A percentile compares a stretch with the other conserved stretches of the same genome.
Evolutionary conservation across 2,888 invertebrate genomes (phyloP).

Genomic region (Dorcus hopei): DNA sequence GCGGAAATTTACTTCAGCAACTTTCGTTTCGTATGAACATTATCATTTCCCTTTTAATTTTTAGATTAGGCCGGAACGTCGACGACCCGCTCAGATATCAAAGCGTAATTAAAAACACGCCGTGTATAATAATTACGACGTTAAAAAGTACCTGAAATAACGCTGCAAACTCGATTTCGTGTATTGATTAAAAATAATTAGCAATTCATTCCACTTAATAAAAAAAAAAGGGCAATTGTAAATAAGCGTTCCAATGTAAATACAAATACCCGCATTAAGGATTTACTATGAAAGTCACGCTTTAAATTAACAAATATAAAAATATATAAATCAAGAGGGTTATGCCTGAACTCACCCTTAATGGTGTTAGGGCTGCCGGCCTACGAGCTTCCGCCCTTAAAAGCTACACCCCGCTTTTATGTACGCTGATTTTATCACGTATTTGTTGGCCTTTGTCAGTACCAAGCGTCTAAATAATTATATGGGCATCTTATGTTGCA

Average conservation of each 20-base stretch:
- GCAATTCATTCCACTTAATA: too few relatives aligned
- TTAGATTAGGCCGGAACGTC: too few relatives aligned
- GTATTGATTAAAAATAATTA: too few relatives aligned
- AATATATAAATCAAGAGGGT: slow-evolving; percentile 32
- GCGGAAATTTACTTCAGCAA: too few relatives aligned
- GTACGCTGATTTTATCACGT: slow-evolving; percentile 25
- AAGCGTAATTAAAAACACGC: too few relatives aligned
- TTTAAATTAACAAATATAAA: slow-evolving; percentile 32
- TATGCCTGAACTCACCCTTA: slow-evolving; percentile 27
- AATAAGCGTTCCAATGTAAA: not conserved
- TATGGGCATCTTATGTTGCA: slow-evolving; percentile 9
- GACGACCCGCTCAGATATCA: too few relatives aligned
- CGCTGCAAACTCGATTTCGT: too few relatives aligned
- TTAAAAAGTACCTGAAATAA: too few relatives aligned
- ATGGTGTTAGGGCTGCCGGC: slow-evolving; percentile 27
- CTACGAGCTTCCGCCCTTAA: slow-evolving; percentile 29
- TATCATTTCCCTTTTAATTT: too few relatives aligned
- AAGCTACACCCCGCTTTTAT: slow-evolving; percentile 25
- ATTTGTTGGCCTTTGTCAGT: slow-evolving; percentile 25
- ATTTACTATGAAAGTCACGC: slow-evolving; percentile 27
- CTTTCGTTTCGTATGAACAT: too few relatives aligned
- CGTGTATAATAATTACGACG: too few relatives aligned
- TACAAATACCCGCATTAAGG: slow-evolving; percentile 19
- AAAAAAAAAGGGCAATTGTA: too few relatives aligned
- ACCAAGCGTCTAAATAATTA: slow-evolving; percentile 25